Percentiles rank a stretch among this genome's conserved stretches.
phyloP scores from a whole-genome alignment of 1,140 invertebrate genomes.

The Magallana gigas region DNA sequence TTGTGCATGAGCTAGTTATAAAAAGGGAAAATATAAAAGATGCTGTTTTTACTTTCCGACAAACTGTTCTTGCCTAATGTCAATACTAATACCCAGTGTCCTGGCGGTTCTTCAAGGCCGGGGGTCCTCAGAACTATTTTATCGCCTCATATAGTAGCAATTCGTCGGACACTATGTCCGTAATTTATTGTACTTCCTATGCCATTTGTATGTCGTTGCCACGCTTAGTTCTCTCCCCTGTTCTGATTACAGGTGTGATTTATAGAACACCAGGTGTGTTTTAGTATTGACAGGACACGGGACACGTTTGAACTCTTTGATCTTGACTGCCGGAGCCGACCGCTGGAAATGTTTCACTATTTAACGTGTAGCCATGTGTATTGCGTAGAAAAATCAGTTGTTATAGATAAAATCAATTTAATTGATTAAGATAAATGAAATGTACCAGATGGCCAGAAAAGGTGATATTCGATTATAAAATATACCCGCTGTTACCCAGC shows the following conservation, averaged over 20 bases:
- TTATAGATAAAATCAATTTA: no score
- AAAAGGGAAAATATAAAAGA: no score
- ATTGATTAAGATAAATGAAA: no score
- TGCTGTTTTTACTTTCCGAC: no score
- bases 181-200: background rate
- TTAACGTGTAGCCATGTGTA: no score
- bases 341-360: no score
- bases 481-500: no score
- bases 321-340: background rate
- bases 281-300: constrained; percentile 21
- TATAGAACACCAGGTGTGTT: constrained; percentile 30
- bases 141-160: constrained; percentile 18
- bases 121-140: constrained; percentile 28
- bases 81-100: background rate
- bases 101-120: constrained; percentile 12
- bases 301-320: background rate
- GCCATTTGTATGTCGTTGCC: constrained; percentile 2
- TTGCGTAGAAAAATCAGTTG: no score
- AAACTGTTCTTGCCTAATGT: no score
- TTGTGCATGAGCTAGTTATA: no score
- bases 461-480: no score
- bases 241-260: constrained; percentile 35
- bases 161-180: background rate
- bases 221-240: background rate
- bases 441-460: no score